Conservation (phyloP, 2,797 vertebrate genomes). For the Smutsia gigantea region DNA sequence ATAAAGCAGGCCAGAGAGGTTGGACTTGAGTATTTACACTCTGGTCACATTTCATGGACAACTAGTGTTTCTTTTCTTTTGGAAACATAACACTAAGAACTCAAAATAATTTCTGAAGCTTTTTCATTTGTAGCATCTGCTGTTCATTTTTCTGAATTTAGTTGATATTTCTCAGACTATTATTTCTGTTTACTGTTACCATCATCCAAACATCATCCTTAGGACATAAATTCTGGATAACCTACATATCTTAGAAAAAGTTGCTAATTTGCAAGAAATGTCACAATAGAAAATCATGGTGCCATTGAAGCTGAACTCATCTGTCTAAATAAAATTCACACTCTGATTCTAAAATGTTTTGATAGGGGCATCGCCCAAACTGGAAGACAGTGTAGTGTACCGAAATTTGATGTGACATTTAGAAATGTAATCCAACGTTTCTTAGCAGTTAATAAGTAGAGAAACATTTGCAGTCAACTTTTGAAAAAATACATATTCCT, state of each 20-base stretch:
- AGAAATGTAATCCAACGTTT: not conserved
- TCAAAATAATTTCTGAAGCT: constrained; percentile 38
- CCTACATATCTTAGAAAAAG: not conserved
- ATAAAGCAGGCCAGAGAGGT: not conserved
- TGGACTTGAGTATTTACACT: not conserved
- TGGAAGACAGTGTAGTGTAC: not conserved
- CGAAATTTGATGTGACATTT: not conserved
- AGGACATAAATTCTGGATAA: not conserved
- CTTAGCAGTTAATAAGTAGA: not conserved
- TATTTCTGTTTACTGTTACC: constrained; percentile 14
- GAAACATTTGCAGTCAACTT: not conserved
- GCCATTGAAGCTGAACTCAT: not conserved
- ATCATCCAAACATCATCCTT: not conserved
- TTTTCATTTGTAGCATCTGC: not conserved
- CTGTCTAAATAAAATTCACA: constrained; percentile 21
- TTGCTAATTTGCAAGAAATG: not conserved
- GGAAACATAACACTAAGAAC: not conserved
- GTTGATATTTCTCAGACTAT: not conserved
- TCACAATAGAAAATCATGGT: not conserved
- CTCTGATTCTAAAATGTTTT: constrained; percentile 2
- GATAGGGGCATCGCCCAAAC: not conserved
- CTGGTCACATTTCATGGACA: constrained; percentile 21
- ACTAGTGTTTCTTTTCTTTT: not conserved
- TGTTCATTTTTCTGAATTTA: constrained; percentile 18
- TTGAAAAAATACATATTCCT: not conserved